phyloP scores from a whole-genome alignment of 2,888 invertebrate genomes.

The Eristalis tenax region DNA sequence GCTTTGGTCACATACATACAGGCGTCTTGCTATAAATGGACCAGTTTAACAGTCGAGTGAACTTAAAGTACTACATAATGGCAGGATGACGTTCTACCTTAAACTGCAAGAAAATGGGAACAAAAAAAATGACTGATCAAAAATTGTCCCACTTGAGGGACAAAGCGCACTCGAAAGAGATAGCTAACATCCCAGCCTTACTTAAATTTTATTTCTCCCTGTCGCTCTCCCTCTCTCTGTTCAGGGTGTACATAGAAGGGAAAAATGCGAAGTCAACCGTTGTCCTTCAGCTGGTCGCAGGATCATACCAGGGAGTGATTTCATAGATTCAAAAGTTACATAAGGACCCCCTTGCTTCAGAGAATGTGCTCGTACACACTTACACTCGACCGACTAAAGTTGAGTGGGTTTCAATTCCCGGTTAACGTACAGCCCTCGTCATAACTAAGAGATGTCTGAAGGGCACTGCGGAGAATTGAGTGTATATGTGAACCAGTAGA shows the following conservation, averaged over 20 bases:
- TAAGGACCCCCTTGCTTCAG: conserved; percentile 2
- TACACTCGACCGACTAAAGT: background rate
- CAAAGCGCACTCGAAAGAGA: conserved; percentile 38
- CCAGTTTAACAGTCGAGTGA: conserved; percentile 47
- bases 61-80: conserved; percentile 46
- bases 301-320: conserved; percentile 40
- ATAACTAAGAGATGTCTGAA: conserved; percentile 21
- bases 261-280: conserved; percentile 3
- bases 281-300: background rate
- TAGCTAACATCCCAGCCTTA: conserved; percentile 15
- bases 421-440: conserved; percentile 36
- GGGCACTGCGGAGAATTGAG: background rate
- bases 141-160: conserved; percentile 53
- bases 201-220: background rate
- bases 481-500: background rate
- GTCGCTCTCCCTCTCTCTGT: background rate
- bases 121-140: conserved; percentile 50
- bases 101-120: background rate
- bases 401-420: conserved; percentile 8
- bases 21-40: conserved; percentile 20
- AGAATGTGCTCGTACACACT: background rate
- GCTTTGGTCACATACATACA: conserved; percentile 3
- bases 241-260: background rate
- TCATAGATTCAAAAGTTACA: conserved; percentile 56
- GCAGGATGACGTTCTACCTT: conserved; percentile 43